A percentile compares a stretch with the other conserved stretches of the same genome.
phyloP scores from a whole-genome alignment of 2,113 vertebrate species.

The Vimba vimba region DNA sequence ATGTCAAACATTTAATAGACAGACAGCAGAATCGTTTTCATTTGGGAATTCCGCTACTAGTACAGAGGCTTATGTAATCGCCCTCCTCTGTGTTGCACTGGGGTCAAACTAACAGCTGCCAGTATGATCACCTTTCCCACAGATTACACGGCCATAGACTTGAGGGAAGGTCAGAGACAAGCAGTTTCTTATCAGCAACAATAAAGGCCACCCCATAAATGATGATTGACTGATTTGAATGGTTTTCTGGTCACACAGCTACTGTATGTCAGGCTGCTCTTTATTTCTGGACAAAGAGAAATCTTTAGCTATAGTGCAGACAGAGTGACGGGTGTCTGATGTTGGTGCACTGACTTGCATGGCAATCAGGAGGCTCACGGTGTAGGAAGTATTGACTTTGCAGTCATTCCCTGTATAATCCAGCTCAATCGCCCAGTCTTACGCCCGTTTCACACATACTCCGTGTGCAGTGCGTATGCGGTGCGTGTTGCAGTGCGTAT shows the following conservation, averaged over 20 bases:
- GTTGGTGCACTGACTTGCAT: background rate
- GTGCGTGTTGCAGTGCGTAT: too few species aligned
- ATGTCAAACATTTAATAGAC: too few species aligned
- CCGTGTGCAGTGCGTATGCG: too few species aligned
- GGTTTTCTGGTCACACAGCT: background rate
- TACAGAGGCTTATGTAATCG: slow-evolving; percentile 61
- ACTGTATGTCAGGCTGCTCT: background rate
- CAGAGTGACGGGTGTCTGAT: background rate
- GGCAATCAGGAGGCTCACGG: background rate
- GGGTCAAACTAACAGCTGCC: slow-evolving; percentile 18
- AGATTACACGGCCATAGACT: background rate
- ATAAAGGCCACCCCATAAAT: background rate
- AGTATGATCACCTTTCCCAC: slow-evolving; percentile 12
- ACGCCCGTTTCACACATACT: too few species aligned
- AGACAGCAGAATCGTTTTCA: too few species aligned
- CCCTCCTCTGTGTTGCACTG: slow-evolving; percentile 33
- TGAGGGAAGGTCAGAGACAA: background rate
- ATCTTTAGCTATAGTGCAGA: background rate
- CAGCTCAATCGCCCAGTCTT: background rate
- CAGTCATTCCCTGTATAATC: background rate
- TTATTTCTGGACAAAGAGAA: background rate
- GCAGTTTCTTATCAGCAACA: background rate
- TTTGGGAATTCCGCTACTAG: background rate
- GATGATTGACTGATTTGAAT: background rate
- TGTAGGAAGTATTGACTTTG: background rate